A percentile compares a stretch with the other conserved stretches of the same genome.
Evolutionary conservation across 2,888 invertebrate genomes (phyloP).

Genomic region (Drosophila limbata): DNA sequence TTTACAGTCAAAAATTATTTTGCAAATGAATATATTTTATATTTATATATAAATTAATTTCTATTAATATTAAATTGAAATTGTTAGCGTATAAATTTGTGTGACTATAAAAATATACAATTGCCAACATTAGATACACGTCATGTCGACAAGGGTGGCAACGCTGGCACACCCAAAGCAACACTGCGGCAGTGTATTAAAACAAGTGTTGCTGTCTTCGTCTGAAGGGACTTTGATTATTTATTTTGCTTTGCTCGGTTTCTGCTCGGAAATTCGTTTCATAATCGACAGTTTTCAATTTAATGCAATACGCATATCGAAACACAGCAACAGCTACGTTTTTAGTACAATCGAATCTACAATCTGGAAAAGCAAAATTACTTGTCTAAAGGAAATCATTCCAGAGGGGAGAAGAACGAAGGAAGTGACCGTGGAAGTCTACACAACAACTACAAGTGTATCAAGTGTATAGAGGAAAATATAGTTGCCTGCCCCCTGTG

Average conservation of each 20-base stretch:
- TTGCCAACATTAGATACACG: constrained; percentile 44
- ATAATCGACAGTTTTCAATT: constrained; percentile 65
- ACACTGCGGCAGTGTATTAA: constrained; percentile 51
- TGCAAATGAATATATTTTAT: neutral
- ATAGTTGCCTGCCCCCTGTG: constrained; percentile 13
- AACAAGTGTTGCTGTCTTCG: constrained; percentile 73
- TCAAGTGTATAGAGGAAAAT: constrained; percentile 40
- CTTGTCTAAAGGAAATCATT: constrained; percentile 49
- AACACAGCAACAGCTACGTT: constrained; percentile 40
- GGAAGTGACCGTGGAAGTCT: constrained; percentile 57
- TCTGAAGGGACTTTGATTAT: constrained; percentile 58
- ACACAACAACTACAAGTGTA: constrained; percentile 27
- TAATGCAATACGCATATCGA: constrained; percentile 25
- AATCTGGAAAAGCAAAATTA: constrained; percentile 60
- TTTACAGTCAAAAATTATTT: neutral
- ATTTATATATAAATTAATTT: neutral
- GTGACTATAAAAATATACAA: too few species aligned
- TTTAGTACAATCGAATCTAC: constrained; percentile 26
- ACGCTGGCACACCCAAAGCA: constrained; percentile 47
- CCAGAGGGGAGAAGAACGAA: constrained; percentile 32
- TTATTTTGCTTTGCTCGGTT: constrained; percentile 57
- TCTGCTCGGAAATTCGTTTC: constrained; percentile 62
- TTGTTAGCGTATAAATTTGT: neutral
- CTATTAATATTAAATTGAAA: neutral
- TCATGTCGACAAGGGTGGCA: constrained; percentile 61